phyloP scores from a whole-genome alignment of 2,797 vertebrate species.

The Crypturellus tataupa region DNA sequence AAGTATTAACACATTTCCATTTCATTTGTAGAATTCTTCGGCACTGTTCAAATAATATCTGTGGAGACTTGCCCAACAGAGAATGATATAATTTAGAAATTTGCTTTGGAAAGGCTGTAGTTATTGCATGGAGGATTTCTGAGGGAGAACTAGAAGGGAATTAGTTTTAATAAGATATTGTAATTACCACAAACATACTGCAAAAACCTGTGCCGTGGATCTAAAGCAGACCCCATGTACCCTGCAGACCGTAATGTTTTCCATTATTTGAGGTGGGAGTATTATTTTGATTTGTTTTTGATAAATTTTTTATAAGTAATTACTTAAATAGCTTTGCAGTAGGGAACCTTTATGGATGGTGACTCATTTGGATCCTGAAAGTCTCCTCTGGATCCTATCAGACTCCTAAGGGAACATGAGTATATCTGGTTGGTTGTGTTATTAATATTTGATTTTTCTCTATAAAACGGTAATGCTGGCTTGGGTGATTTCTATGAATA shows the following conservation, averaged over 20 bases:
- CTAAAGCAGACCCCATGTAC: neutral
- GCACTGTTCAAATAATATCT: neutral
- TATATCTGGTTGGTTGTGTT: neutral
- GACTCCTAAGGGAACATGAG: neutral
- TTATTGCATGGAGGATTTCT: slow-evolving; percentile 25
- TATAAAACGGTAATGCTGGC: neutral
- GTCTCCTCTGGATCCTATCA: neutral
- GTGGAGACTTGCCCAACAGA: neutral
- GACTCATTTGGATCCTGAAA: neutral
- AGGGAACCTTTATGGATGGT: neutral
- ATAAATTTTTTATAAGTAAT: neutral
- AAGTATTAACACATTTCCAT: neutral
- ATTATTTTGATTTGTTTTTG: neutral
- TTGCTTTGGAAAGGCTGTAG: neutral
- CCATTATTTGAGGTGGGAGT: neutral
- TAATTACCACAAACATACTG: slow-evolving; percentile 1
- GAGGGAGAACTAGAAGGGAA: neutral
- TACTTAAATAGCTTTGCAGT: neutral
- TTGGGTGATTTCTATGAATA: neutral
- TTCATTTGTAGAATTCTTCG: neutral
- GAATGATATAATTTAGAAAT: slow-evolving; percentile 7
- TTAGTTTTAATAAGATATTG: slow-evolving; percentile 23
- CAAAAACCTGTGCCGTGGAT: neutral
- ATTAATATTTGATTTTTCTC: slow-evolving; percentile 49
- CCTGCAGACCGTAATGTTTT: neutral